Evolutionary conservation across 2,888 invertebrate species (phyloP), one percentile per base, ranked within the genome.

Genomic region (Ochropacha duplaris): DNA sequence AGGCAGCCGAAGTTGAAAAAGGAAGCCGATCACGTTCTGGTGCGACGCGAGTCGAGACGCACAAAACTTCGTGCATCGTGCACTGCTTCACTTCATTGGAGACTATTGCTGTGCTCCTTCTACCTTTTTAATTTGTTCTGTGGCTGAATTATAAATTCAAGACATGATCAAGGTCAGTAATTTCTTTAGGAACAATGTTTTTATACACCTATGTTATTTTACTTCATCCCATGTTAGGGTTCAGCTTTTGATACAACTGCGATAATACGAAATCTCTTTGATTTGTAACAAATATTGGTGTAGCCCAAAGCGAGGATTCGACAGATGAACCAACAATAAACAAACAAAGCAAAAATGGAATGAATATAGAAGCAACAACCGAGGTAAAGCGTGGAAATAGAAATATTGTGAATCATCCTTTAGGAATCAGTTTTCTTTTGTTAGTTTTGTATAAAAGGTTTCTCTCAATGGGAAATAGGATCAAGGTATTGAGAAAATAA

Each of bases 321-420:
- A 4, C 9, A 31, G 52, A 52, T 52, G 6, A 22, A 22, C 52
- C 11, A 22, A 31, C 22, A 52, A 11, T 34, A 31, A 14, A 34
- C 52, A 31, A 52, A 52, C 52, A 52, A 52, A 19, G 22, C 22
- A 52, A 51, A 28, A 28, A 51, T 28, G 11, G n/a, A 19, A 52
- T 22, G 34, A 22, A 52, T 44, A 19, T 44, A 52, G 22, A 31
- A 31, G 52, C 28, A 34, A 31, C 19, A 19, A 8, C 14, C 11
- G 12, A 52, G 12, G 31, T 19, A 31, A 16, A 16, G 16, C 28
- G 28, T 22, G 12, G 19, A 31, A 51, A 52, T 34, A 16, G 52
- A 52, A 52, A 52, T 52, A 31, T 52, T 52, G 19, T 16, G 34
- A 19, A 52, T 52, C 52, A 52, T 19, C 52, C 31, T 52, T 52